Evolutionary conservation across 2,113 vertebrate genomes (phyloP).

Genomic region (Pheucticus melanocephalus): DNA sequence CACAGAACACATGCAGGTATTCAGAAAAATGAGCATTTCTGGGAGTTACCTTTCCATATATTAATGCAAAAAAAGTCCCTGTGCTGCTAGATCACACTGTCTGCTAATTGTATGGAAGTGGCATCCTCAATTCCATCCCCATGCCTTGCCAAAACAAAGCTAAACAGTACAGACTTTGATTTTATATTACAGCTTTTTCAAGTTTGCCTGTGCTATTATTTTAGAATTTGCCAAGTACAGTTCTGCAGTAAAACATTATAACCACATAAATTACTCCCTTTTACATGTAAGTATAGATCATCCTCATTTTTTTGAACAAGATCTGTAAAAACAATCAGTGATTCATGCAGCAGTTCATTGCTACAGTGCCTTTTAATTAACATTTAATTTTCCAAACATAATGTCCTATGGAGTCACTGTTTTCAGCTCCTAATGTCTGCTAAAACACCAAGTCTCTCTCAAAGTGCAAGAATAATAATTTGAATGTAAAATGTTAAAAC

Average conservation of each 20-base stretch:
- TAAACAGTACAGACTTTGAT: background rate
- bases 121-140: background rate
- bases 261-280: conserved; percentile 19
- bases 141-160: background rate
- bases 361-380: conserved; percentile 42
- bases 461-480: background rate
- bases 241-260: conserved; percentile 14
- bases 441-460: conserved; percentile 28
- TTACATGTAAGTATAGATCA: conserved; percentile 2
- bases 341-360: conserved; percentile 13
- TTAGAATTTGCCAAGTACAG: conserved; percentile 26
- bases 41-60: background rate
- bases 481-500: conserved; percentile 24
- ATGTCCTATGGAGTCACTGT: conserved; percentile 8
- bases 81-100: background rate
- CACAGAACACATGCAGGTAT: background rate
- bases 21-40: background rate
- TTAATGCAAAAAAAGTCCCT: background rate
- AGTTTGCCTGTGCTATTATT: background rate
- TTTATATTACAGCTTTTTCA: background rate
- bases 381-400: conserved; percentile 52
- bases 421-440: conserved; percentile 9
- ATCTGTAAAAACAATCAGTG: conserved; percentile 36
- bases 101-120: background rate
- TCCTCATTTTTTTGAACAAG: background rate